Percentiles rank a stretch among this genome's conserved stretches.
Conservation (phyloP, 2,113 vertebrate species). For the Chloebia gouldiae region DNA sequence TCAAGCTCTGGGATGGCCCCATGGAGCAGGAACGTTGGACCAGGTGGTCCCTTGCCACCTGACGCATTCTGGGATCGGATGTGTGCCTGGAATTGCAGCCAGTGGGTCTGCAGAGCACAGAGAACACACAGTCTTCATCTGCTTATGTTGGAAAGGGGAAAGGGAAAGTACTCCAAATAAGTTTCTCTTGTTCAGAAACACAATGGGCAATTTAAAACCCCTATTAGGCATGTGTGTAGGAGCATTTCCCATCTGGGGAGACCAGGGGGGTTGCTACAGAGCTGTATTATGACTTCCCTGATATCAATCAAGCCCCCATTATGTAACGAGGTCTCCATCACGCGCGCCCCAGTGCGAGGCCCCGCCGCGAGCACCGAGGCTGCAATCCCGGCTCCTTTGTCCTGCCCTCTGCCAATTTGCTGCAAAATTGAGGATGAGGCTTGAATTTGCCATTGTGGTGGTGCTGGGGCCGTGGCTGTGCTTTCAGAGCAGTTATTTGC, state of each 20-base stretch:
- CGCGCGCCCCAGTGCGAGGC: neutral
- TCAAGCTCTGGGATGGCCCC: neutral
- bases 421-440: neutral
- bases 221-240: conserved; percentile 16
- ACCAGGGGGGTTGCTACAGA: neutral
- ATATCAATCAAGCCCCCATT: conserved; percentile 60
- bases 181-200: conserved; percentile 58
- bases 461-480: neutral
- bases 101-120: neutral
- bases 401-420: conserved; percentile 34
- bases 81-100: neutral
- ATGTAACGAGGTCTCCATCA: conserved; percentile 7
- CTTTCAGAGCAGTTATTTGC: conserved; percentile 25
- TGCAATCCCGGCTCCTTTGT: conserved; percentile 51
- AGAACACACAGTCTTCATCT: neutral
- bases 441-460: conserved; percentile 3
- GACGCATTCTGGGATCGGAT: fast-evolving
- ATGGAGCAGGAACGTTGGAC: neutral
- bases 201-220: conserved; percentile 56
- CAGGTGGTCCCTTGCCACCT: neutral
- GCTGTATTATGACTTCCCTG: conserved; percentile 20
- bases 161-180: conserved; percentile 35
- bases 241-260: conserved; percentile 44
- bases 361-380: neutral
- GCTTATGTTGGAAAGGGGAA: neutral